Conservation (phyloP, 2,113 vertebrate species). For the Brachyhypopomus gauderio region DNA sequence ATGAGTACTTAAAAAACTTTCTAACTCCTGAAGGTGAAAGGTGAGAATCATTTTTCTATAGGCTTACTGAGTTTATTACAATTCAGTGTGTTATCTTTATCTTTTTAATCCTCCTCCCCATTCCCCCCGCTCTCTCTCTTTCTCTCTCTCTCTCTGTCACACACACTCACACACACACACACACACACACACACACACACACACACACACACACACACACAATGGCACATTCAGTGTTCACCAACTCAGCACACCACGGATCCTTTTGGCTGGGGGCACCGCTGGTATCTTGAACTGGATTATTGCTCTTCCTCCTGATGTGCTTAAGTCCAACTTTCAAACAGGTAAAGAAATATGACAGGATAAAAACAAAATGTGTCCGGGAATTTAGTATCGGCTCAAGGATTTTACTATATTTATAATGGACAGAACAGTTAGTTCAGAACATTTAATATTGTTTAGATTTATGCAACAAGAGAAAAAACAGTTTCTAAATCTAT, state of each 20-base stretch:
- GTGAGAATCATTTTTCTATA: slow-evolving; percentile 49
- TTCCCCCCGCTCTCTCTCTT: too few species aligned
- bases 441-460: too few species aligned
- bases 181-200: not conserved
- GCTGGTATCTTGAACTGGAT: slow-evolving; percentile 77
- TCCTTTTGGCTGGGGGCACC: slow-evolving; percentile 72
- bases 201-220: not conserved
- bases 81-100: not conserved
- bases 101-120: not conserved
- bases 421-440: too few species aligned
- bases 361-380: too few species aligned
- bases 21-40: slow-evolving; percentile 73
- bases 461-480: too few species aligned
- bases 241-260: slow-evolving; percentile 70
- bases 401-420: too few species aligned
- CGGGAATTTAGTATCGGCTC: too few species aligned
- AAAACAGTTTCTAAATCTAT: too few species aligned
- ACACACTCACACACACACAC: not conserved
- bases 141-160: too few species aligned
- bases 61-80: not conserved
- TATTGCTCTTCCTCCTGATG: slow-evolving; percentile 76
- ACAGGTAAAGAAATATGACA: slow-evolving; percentile 63
- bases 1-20: slow-evolving; percentile 71
- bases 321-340: slow-evolving; percentile 80
- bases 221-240: slow-evolving; percentile 57